Evolutionary conservation across 2,888 invertebrate species (phyloP).

Genomic region (Melolontha melolontha): DNA sequence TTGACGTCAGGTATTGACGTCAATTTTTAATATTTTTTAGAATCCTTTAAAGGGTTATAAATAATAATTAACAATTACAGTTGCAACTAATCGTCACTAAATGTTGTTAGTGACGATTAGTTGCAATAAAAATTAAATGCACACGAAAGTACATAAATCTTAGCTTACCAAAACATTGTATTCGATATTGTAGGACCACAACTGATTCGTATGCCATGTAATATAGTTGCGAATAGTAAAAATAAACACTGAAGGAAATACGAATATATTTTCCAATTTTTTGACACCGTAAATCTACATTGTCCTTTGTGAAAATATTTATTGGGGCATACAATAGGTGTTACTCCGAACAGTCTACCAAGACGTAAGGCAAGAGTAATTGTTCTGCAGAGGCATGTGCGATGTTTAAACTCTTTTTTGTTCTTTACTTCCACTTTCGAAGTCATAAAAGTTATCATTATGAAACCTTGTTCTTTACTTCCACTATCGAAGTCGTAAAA

Average conservation of each 20-base stretch:
- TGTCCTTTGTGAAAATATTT: conserved; percentile 1
- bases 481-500: too few relatives aligned
- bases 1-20: too few relatives aligned
- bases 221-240: conserved; percentile 9
- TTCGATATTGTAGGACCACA: conserved; percentile 38
- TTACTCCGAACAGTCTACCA: conserved; percentile 26
- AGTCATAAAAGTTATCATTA: too few relatives aligned
- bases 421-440: not conserved
- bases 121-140: too few relatives aligned
- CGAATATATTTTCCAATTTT: conserved; percentile 25
- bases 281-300: conserved; percentile 34
- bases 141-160: too few relatives aligned
- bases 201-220: conserved; percentile 28
- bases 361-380: conserved; percentile 7
- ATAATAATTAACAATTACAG: too few relatives aligned
- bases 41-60: too few relatives aligned
- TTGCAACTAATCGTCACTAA: too few relatives aligned
- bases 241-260: conserved; percentile 11
- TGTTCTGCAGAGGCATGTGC: conserved; percentile 36
- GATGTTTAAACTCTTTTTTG: conserved; percentile 5
- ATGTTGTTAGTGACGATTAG: too few relatives aligned
- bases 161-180: conserved; percentile 39
- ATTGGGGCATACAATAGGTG: conserved; percentile 16
- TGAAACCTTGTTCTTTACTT: not conserved
- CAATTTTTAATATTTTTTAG: too few relatives aligned